Evolutionary conservation across 2,113 vertebrate species (phyloP), one percentile per base, ranked within the genome.

Genomic region (Actenoides lindsayi): DNA sequence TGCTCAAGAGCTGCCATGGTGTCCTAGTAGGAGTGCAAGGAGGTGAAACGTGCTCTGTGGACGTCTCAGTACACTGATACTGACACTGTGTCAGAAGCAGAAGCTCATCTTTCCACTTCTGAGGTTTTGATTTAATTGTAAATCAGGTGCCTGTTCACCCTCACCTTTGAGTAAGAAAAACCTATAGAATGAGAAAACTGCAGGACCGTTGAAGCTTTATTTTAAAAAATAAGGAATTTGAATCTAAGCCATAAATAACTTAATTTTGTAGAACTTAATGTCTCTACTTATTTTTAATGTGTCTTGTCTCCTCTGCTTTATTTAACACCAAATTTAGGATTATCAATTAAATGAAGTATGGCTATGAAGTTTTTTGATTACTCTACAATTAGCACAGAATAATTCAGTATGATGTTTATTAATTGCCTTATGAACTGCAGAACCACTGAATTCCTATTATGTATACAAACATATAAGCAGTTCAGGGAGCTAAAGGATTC

Each of bases 361-460:
- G 31, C 63, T 88, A 65, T 39, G 17, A 94, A 67, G 44, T 93
- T 71, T 90, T 91, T 59, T 14, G 16, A 86, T 94, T 64, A 92
- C 69, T 95, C 37, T 30, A 83, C 63, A 75, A 27, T 89, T 79
- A 94, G 77, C 7, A 10, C 18, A 3, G 87, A 77, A 54, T 91
- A 92, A 19, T 85, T 94, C 35, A 39, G 28, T 87, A 67, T 87
- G 25, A 78, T 90, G 31, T 94, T 94, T 93, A 81, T 94, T 84
- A 75, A 94, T 37, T 91, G 17, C 20, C 35, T 73, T 90, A 37
- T 76, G 59, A 68, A 67, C 37, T 64, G 56, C 44, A 46, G 73
- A 87, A 79, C 9, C 90, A 80, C 57, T 83, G 2, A 77, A 83
- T 96, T 80, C 16, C 31, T 90, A 10, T 63, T 24, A 59, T 18